A percentile compares a stretch with the other conserved stretches of the same genome.
phyloP scores from a whole-genome alignment of 2,888 invertebrate genomes.

The Pristionchus exspectatus region DNA sequence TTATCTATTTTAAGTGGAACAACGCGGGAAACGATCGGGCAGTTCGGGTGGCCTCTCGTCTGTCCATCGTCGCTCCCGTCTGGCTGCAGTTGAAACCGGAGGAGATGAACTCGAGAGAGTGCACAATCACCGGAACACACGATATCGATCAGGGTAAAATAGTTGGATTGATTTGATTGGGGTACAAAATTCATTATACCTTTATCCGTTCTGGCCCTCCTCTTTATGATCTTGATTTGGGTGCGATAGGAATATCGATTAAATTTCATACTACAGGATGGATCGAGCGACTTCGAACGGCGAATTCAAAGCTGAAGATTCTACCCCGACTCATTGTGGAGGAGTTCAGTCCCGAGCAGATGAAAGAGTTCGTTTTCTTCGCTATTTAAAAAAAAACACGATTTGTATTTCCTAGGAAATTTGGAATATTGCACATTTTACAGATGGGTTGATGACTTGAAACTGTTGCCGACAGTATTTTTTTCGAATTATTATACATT shows the following conservation, averaged over 20 bases:
- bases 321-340: constrained; percentile 48
- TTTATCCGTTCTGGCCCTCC: too few relatives aligned
- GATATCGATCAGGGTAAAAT: constrained; percentile 53
- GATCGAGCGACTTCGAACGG: constrained; percentile 31
- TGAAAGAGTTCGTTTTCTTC: constrained; percentile 13
- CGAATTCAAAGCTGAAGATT: constrained; percentile 51
- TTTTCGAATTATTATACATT: neutral
- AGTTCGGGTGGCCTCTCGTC: neutral
- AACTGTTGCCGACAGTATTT: too few relatives aligned
- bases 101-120: neutral
- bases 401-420: too few relatives aligned
- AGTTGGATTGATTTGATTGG: neutral
- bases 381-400: neutral
- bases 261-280: constrained; percentile 4
- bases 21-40: constrained; percentile 50
- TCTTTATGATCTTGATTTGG: too few relatives aligned
- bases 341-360: constrained; percentile 21
- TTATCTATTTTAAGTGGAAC: constrained; percentile 44
- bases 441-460: too few relatives aligned
- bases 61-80: constrained; percentile 49
- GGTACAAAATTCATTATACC: too few relatives aligned
- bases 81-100: constrained; percentile 51
- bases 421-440: too few relatives aligned
- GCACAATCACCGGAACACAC: constrained; percentile 38
- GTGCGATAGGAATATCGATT: neutral